Conservation (phyloP, 37 sponge, comb jelly and placozoan genomes). For the Diacarnus erythraeanus region DNA sequence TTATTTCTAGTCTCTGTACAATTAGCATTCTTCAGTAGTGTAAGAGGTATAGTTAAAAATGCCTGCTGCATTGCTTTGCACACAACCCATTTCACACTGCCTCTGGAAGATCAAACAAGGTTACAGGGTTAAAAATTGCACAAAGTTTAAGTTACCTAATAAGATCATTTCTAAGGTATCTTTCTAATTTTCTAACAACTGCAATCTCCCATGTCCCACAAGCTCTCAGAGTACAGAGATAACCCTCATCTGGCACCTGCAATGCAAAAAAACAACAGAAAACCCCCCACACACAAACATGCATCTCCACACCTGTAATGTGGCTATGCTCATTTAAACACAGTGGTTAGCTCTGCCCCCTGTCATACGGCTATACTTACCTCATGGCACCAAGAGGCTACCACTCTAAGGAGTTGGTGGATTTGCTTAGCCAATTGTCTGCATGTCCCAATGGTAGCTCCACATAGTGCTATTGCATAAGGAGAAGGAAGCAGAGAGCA, state of each 20-base stretch:
- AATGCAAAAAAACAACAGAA: too few species aligned
- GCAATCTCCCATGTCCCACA: conserved; percentile 59
- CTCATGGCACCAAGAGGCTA: background rate
- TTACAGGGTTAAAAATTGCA: too few species aligned
- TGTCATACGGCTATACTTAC: background rate
- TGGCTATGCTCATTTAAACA: too few species aligned
- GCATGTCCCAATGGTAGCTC: conserved; percentile 23
- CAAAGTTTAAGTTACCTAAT: conserved; percentile 12
- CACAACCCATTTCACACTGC: conserved; percentile 4
- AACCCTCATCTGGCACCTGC: background rate
- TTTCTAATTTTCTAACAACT: conserved; percentile 13
- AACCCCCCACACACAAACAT: too few species aligned
- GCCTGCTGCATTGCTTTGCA: conserved; percentile 3
- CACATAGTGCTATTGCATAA: conserved; percentile 27
- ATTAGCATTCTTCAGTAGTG: background rate
- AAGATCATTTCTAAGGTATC: background rate
- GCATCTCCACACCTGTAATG: too few species aligned
- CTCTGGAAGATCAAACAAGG: too few species aligned
- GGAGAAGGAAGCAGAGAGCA: too few species aligned
- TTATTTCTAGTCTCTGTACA: background rate
- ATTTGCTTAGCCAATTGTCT: conserved; percentile 13
- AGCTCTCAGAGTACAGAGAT: background rate
- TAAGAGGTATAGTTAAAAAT: background rate
- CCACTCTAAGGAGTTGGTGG: conserved; percentile 5
- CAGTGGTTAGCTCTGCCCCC: background rate